A percentile compares a stretch with the other conserved stretches of the same genome.
Evolutionary conservation across 2,888 invertebrate species (phyloP).

Genomic region (Theretra japonica): DNA sequence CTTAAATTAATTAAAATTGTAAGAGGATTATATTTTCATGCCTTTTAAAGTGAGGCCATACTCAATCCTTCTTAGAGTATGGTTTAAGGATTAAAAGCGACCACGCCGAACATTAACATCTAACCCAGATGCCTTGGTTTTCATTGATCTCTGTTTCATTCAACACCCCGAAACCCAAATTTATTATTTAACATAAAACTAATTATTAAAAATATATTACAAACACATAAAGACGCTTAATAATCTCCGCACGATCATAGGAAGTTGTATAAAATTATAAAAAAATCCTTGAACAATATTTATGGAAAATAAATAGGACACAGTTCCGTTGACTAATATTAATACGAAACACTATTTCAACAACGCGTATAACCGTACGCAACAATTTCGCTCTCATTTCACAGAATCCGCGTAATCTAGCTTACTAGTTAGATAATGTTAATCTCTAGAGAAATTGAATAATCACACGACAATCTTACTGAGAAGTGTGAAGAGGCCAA

Average conservation of each 20-base stretch:
- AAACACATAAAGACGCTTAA: background rate
- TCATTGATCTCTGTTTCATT: no score
- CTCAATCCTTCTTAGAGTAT: no score
- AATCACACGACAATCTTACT: conserved; percentile 60
- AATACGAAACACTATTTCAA: conserved; percentile 25
- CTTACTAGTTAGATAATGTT: conserved; percentile 60
- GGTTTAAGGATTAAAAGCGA: background rate
- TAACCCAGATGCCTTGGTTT: no score
- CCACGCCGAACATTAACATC: no score
- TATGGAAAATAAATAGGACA: conserved; percentile 26
- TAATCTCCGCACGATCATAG: background rate
- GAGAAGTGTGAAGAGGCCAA: conserved; percentile 56
- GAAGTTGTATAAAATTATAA: background rate
- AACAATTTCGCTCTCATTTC: conserved; percentile 11
- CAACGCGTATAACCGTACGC: conserved; percentile 5
- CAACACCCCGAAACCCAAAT: no score
- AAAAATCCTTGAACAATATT: conserved; percentile 25
- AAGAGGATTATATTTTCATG: no score
- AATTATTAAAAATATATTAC: background rate
- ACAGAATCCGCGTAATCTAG: background rate
- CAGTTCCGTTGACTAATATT: conserved; percentile 21
- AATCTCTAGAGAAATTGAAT: conserved; percentile 67
- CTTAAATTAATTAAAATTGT: no score
- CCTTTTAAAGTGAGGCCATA: no score
- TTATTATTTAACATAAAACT: no score